Evolutionary conservation across 2,888 invertebrate genomes (phyloP).

Genomic region (Drosophila prolongata): DNA sequence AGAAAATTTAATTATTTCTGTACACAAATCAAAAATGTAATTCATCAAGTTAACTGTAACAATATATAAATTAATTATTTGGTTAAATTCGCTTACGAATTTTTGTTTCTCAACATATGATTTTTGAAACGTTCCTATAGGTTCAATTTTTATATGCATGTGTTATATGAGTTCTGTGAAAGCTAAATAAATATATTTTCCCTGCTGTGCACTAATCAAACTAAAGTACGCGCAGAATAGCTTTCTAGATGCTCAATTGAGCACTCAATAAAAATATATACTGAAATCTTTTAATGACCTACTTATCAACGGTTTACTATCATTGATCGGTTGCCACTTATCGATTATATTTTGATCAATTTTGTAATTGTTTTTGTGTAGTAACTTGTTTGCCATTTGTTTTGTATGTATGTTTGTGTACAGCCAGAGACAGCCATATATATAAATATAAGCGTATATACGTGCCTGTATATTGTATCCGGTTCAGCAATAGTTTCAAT

Average conservation of each 20-base stretch:
- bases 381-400: slow-evolving; percentile 50
- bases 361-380: slow-evolving; percentile 30
- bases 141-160: slow-evolving; percentile 18
- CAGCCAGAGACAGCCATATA: slow-evolving; percentile 34
- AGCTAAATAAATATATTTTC: background rate
- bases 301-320: background rate
- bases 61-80: slow-evolving; percentile 28
- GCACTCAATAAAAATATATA: background rate
- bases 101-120: slow-evolving; percentile 13
- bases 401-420: slow-evolving; percentile 34
- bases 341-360: slow-evolving; percentile 7
- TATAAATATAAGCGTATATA: background rate
- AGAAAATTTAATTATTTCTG: slow-evolving; percentile 32
- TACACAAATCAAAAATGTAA: slow-evolving; percentile 46
- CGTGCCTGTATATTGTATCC: background rate
- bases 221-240: slow-evolving; percentile 12
- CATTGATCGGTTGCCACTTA: background rate
- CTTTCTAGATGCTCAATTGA: slow-evolving; percentile 8
- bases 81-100: slow-evolving; percentile 18
- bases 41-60: slow-evolving; percentile 25
- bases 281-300: background rate
- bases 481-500: background rate
- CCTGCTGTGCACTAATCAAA: slow-evolving; percentile 15
- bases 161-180: slow-evolving; percentile 2
- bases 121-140: slow-evolving; percentile 33